These are phyloP conservation scores for Heterochromis multidens DNA, from an alignment of 2,113 vertebrate species.

Conservation along the genomic window DNA sequence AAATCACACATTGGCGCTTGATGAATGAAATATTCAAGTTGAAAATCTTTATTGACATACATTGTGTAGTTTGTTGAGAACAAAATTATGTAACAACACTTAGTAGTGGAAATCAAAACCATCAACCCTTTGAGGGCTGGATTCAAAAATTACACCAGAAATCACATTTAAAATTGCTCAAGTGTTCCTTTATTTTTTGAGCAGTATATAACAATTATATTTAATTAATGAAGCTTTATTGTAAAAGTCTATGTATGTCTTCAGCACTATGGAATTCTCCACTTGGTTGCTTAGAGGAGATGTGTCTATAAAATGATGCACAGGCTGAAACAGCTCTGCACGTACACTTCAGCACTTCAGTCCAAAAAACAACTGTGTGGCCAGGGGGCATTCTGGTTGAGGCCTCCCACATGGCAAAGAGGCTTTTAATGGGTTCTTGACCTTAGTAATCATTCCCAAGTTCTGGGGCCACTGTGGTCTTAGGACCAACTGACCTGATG, in stretches of 20 bases:
- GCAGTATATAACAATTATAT: background rate
- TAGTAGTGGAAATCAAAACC: background rate
- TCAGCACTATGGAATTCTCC: background rate
- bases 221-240: background rate
- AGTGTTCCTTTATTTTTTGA: no score
- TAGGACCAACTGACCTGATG: constrained; percentile 37
- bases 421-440: constrained; percentile 58
- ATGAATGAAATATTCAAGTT: background rate
- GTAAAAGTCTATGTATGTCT: background rate
- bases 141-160: background rate
- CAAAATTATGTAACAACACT: background rate
- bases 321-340: background rate
- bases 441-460: constrained; percentile 44
- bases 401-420: background rate
- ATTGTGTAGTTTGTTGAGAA: background rate
- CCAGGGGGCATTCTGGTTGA: constrained; percentile 6
- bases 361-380: background rate
- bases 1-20: background rate
- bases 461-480: constrained; percentile 3
- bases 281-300: background rate
- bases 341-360: background rate
- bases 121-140: background rate
- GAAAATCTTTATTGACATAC: background rate
- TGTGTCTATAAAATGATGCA: background rate
- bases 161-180: background rate